Conservation (phyloP, 2,797 vertebrate species). For the Onychomys leucogaster region DNA sequence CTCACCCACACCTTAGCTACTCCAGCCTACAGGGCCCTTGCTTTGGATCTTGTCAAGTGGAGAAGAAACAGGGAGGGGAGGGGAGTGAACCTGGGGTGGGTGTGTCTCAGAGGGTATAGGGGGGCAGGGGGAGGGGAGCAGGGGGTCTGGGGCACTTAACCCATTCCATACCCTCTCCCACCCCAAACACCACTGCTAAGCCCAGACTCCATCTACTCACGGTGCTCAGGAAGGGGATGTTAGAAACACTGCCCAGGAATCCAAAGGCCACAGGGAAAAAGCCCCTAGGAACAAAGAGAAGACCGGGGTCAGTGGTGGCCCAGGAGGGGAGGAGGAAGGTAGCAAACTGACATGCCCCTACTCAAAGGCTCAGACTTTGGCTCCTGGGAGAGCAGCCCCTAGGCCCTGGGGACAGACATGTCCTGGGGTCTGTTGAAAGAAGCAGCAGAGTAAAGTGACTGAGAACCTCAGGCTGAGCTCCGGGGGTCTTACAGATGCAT, state of each 20-base stretch:
- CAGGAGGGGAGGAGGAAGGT: neutral
- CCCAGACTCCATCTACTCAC: conserved; percentile 83
- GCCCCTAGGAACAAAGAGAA: conserved; percentile 85
- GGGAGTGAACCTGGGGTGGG: no score
- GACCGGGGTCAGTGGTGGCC: neutral
- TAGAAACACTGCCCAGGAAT: conserved; percentile 89
- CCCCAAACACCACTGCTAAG: neutral
- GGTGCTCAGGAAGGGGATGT: conserved; percentile 89
- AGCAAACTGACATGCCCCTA: neutral
- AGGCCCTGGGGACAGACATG: neutral
- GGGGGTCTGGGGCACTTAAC: neutral
- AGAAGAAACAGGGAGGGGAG: neutral
- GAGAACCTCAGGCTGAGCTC: neutral
- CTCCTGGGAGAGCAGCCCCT: neutral
- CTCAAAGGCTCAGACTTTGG: neutral
- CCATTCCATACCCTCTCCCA: accelerated
- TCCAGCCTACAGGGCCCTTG: neutral
- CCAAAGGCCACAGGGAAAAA: conserved; percentile 92
- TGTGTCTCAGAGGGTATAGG: neutral
- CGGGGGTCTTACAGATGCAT: neutral
- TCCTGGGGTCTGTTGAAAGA: neutral
- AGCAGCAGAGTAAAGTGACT: neutral
- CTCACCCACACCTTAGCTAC: neutral
- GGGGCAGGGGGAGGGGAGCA: neutral
- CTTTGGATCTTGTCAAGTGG: neutral